Base-by-base conservation (phyloP, 2,113 vertebrate species). In the Oncorhynchus nerka region DNA sequence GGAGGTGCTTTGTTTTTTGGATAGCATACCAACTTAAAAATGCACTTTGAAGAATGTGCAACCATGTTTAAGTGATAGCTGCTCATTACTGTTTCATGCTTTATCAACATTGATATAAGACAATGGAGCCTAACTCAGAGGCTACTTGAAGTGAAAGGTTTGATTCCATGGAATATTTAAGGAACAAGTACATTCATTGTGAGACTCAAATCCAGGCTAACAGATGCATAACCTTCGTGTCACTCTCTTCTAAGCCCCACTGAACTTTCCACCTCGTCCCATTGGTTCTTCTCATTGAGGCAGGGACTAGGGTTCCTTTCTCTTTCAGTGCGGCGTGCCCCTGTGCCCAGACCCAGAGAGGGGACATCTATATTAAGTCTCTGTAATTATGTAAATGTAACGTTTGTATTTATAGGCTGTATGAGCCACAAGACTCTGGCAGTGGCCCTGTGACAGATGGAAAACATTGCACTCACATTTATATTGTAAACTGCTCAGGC, bases 361-460 rank as follows among this genome's bases (percentile, higher is more conserved):
- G 13, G n/a, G 79, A 80, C 48, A 71, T 91, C 92, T 94, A 95
- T 95, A 95, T 95, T 90, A 84, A 91, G 88, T 88, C 87, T 86
- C 89, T 82, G 78, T 92, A 91, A 90, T 94, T 93, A 93, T 91
- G 91, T 91, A 93, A 94, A 90, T 90, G 90, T 87, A 83, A 92
- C 93, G 94, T 94, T 94, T 95, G 92, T 94, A 94, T 95, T 95
- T 94, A 94, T 91, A 95, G 92, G 89, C 84, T 84, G 87, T 92
- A 89, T 22, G n/a, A 3, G 89, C 94, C 93, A 82, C 93, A 93
- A 85, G 59, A 77, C 90, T 84, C 92, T 93, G 94, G 92, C 93
- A 92, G 86, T 66, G 6, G 73, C 85, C 70, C 7, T 62, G 71
- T 81, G 83, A 81, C 93, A 94, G 93, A 93, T 95, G 94, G 90